These are phyloP conservation scores for Lottia gigantea DNA, from an alignment of 2,888 invertebrate species.

Conservation along the genomic window DNA sequence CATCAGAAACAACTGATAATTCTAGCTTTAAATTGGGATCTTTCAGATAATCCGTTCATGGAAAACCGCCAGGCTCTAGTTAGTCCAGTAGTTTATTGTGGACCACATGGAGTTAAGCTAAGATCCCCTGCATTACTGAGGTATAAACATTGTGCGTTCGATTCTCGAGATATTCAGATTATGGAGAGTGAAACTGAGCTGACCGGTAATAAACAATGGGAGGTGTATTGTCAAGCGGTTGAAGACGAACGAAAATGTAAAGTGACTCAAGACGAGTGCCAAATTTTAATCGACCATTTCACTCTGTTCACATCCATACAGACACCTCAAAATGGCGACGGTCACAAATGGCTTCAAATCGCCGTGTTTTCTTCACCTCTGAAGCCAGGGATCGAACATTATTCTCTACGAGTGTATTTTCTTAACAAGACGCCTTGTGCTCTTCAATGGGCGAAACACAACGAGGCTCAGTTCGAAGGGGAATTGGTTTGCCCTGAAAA, in stretches of 20 bases:
- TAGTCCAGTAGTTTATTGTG: slow-evolving; percentile 49
- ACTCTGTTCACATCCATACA: slow-evolving; percentile 44
- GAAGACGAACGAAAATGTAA: not conserved
- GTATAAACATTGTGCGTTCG: slow-evolving; percentile 47
- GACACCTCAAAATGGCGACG: slow-evolving; percentile 27
- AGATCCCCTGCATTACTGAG: slow-evolving; percentile 38
- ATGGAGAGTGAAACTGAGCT: slow-evolving; percentile 45
- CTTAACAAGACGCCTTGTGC: slow-evolving; percentile 53
- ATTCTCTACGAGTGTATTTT: slow-evolving; percentile 47
- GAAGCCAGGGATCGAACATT: slow-evolving; percentile 33
- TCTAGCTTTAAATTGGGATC: slow-evolving; percentile 48
- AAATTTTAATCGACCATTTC: slow-evolving; percentile 39
- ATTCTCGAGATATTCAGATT: slow-evolving; percentile 39
- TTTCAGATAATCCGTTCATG: slow-evolving; percentile 44
- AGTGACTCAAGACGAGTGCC: slow-evolving; percentile 39
- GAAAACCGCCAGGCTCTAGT: slow-evolving; percentile 38
- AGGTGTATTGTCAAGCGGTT: slow-evolving; percentile 23
- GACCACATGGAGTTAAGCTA: slow-evolving; percentile 44
- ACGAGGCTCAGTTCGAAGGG: slow-evolving; percentile 45
- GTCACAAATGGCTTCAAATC: slow-evolving; percentile 47
- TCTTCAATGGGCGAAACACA: slow-evolving; percentile 51
- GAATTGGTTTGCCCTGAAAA: slow-evolving; percentile 46
- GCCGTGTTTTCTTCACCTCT: slow-evolving; percentile 46
- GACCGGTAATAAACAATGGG: slow-evolving; percentile 34
- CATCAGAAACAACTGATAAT: slow-evolving; percentile 35